A percentile compares a stretch with the other conserved stretches of the same genome.
phyloP scores from a whole-genome alignment of 1,140 invertebrate species.

The Fragariocoptes setiger region DNA sequence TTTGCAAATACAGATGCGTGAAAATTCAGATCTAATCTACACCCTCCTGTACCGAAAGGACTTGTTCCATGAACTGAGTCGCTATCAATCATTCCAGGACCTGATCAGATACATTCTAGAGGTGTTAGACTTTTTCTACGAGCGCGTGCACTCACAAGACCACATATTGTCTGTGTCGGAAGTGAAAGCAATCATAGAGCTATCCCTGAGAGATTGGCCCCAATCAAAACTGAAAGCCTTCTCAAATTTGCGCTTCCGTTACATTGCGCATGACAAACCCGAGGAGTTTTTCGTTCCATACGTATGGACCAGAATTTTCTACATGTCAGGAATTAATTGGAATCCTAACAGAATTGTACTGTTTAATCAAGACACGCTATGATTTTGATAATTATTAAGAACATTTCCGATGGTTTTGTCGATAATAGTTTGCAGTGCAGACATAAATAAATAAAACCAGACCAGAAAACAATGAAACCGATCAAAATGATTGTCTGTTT shows the following conservation, averaged over 20 bases:
- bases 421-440: too few relatives aligned
- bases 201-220: slow-evolving; percentile 55
- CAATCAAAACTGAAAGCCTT: slow-evolving; percentile 55
- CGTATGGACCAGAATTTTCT: slow-evolving; percentile 67
- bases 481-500: too few relatives aligned
- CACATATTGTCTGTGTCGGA: slow-evolving; percentile 41
- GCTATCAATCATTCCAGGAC: slow-evolving; percentile 66
- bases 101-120: slow-evolving; percentile 84
- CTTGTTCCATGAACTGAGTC: slow-evolving; percentile 52
- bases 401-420: too few relatives aligned
- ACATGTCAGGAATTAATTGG: slow-evolving; percentile 47
- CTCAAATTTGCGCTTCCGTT: slow-evolving; percentile 46
- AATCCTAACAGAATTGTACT: slow-evolving; percentile 18
- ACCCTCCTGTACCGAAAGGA: slow-evolving; percentile 72
- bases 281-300: slow-evolving; percentile 99
- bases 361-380: slow-evolving; percentile 17
- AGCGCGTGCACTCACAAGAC: slow-evolving; percentile 31
- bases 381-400: too few relatives aligned
- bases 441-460: too few relatives aligned
- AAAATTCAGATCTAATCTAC: slow-evolving; percentile 83
- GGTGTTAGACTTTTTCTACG: slow-evolving; percentile 58
- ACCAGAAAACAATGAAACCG: too few relatives aligned
- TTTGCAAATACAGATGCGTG: slow-evolving; percentile 45
- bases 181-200: slow-evolving; percentile 51
- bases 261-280: slow-evolving; percentile 90